Evolutionary conservation across 2,888 invertebrate species (phyloP), one percentile per base, ranked within the genome.

Genomic region (Trichopoda pennipes): DNA sequence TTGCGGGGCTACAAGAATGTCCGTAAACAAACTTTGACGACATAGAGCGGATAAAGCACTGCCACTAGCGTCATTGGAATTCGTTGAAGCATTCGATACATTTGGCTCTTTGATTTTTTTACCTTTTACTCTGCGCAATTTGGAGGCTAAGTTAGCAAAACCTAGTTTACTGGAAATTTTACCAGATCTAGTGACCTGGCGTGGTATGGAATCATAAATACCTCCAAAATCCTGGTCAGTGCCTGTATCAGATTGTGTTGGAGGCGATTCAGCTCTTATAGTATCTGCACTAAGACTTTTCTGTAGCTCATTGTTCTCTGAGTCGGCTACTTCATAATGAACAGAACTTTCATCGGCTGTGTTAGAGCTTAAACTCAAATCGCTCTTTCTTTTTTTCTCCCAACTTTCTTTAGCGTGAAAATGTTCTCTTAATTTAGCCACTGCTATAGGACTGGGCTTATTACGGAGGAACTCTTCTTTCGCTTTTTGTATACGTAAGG

Each of bases 241-340:
- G 4, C 88, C 87, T 9, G 85, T 74, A 47, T 85, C 85, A 17
- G 85, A 85, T 60, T 81, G 82, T 81, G 81, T 84, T 14, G 81
- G 83, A 1, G 85, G 83, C 9, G 80, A 72, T 51, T 82, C 82
- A 4, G 81, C 86, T 19, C 84, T 94, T 75, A 95, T 95, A 93
- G 95, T 95, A n/a, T 95, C 95, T 0, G 94, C 95, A 84, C 95
- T 95, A 0, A 94, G 94, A 38, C 95, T 95, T 86, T 96, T 94
- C 0, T 94, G 93, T n/a, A 95, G 89, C 10, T 92, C 85, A 6
- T 92, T 90, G 14, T 75, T 60, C 10, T 64, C 73, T 1, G 74
- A 79, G n/a, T 53, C 72, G 14, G n/a, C 21, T 14, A n/a, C 16
- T 47, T 77, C 70, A 17, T 58, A 68, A 14, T 70, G 55, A 3